Evolutionary conservation across 1,140 invertebrate species (phyloP), one percentile per base, ranked within the genome.

Genomic region (Atta colombica): DNA sequence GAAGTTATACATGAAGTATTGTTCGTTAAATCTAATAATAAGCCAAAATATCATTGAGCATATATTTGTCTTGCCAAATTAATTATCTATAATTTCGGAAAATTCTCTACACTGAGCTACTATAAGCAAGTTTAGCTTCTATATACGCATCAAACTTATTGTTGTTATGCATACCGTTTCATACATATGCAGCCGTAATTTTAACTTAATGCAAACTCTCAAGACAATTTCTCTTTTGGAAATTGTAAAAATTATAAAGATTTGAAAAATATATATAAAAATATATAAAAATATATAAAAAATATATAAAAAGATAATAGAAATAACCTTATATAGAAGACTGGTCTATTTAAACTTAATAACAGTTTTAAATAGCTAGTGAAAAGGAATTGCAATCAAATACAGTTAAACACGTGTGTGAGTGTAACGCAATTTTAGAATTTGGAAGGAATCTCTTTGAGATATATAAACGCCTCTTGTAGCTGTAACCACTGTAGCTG

Each of bases 361-460:
- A 49, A 0, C 31, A 49, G 3, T 21, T 8, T 18, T n/a, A 21
- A 53, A 66, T 7, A 78, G 14, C 25, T 31, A 6, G 45, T 21
- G 12, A n/a, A 25, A 7, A 8, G 12, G 1, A 45, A 55, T 39
- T 68, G 28, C 55, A 77, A 51, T 78, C 14, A 66, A 78, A 66
- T 3, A 10, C 25, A 25, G 1, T 31, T 53, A 21, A 35, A 35
- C 3, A 14, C 18, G 7, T 53, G 7, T 53, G 28, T 68, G 39
- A 16, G 12, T 77, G 31, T 66, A 51, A 58, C 60, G 53, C 53
- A 35, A 65, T 80, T 66, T 78, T 66, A 66, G 55, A 77, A 60
- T 77, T 77, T 12, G 14, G 53, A 2, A 16, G 77, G 25, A 78
- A 78, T 78, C 28, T 61, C 45, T 66, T 66, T 78, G 60, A 66